These are phyloP conservation scores for Leptothorax acervorum DNA, from an alignment of 2,888 invertebrate species.

Conservation along the genomic window DNA sequence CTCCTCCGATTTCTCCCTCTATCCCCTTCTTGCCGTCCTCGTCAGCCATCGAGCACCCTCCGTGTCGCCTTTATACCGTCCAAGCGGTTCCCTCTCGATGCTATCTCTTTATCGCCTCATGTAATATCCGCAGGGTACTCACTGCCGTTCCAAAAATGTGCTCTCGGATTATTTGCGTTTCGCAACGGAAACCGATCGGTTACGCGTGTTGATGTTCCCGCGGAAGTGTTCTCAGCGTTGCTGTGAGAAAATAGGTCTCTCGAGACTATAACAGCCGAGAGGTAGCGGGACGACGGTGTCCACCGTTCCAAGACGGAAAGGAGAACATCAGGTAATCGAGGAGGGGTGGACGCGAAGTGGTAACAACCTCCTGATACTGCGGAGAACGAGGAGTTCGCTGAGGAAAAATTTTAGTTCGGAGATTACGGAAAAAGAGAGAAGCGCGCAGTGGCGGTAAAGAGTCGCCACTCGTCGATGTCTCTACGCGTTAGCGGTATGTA, in stretches of 20 bases:
- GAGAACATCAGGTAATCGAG: constrained; percentile 50
- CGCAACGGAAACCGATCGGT: constrained; percentile 1
- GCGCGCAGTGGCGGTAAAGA: constrained; percentile 40
- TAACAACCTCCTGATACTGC: constrained; percentile 39
- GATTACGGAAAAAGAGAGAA: constrained; percentile 40
- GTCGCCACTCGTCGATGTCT: constrained; percentile 54
- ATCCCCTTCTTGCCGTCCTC: constrained; percentile 38
- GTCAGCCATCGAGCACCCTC: constrained; percentile 40
- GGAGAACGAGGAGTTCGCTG: constrained; percentile 26
- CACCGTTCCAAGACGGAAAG: constrained; percentile 47
- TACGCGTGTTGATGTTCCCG: neutral
- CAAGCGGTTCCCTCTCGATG: constrained; percentile 25
- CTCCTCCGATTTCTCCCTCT: constrained; percentile 29
- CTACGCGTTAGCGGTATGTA: constrained; percentile 12
- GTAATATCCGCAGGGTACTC: constrained; percentile 58
- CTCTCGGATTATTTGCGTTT: neutral
- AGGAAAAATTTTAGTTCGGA: constrained; percentile 34
- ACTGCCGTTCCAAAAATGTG: constrained; percentile 13
- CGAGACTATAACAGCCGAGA: constrained; percentile 23
- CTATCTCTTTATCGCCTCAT: constrained; percentile 63
- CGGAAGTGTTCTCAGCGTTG: neutral
- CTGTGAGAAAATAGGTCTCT: constrained; percentile 10
- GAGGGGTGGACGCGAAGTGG: neutral
- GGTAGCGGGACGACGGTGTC: constrained; percentile 17
- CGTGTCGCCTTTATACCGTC: constrained; percentile 47